These are phyloP conservation scores for Hippocampus kuda DNA, from an alignment of 2,797 vertebrate species.

Conservation along the genomic window DNA sequence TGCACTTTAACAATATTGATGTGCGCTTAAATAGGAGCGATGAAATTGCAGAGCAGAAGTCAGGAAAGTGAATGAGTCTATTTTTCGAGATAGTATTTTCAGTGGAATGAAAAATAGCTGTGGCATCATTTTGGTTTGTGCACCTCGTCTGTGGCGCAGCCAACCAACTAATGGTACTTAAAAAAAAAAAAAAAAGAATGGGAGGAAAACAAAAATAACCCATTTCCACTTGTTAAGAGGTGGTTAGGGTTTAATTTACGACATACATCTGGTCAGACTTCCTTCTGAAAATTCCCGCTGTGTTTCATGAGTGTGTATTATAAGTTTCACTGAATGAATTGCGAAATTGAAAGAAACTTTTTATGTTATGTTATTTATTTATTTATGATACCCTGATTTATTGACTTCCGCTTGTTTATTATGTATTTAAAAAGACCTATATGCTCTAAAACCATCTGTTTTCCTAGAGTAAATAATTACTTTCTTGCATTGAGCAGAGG, in stretches of 20 bases:
- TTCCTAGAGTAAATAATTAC: not conserved
- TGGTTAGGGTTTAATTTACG: not conserved
- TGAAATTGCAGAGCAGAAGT: constrained; percentile 60
- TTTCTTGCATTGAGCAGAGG: not conserved
- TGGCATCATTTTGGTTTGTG: constrained; percentile 57
- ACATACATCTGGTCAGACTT: not conserved
- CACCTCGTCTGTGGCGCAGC: constrained; percentile 61
- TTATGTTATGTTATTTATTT: no score
- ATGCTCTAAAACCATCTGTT: not conserved
- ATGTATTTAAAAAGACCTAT: not conserved
- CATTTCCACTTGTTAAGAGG: constrained; percentile 19
- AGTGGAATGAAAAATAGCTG: constrained; percentile 59
- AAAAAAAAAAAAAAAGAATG: constrained; percentile 20
- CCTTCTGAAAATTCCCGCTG: not conserved
- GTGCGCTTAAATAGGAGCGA: constrained; percentile 62
- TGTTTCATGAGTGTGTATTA: not conserved
- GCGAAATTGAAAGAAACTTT: no score
- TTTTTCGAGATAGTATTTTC: constrained; percentile 42
- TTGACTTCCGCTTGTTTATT: not conserved
- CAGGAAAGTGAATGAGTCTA: constrained; percentile 57
- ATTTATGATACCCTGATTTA: not conserved
- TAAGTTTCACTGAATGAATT: not conserved
- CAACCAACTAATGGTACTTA: constrained; percentile 52
- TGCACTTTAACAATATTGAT: constrained; percentile 59
- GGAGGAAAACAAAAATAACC: constrained; percentile 11